A percentile compares a stretch with the other conserved stretches of the same genome.
These are phyloP conservation scores for Pherbina coryleti DNA, from an alignment of 2,888 invertebrate genomes.

Conservation along the genomic window DNA sequence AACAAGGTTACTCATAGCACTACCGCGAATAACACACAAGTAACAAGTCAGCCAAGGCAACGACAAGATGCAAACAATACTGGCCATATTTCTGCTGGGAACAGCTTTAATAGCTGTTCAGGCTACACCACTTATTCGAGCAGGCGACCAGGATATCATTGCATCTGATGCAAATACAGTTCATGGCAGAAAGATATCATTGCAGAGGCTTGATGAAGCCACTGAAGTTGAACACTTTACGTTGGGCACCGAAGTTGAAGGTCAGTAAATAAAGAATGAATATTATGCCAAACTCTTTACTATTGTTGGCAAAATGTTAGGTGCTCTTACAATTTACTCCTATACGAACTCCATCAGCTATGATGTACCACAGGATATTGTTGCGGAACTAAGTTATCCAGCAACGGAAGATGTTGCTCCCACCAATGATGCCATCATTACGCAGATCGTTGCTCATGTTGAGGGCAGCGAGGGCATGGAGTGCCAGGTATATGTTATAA, in stretches of 20 bases:
- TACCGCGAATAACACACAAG: too few relatives aligned
- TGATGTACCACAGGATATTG: conserved; percentile 40
- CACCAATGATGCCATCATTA: conserved; percentile 41
- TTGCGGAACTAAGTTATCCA: conserved; percentile 40
- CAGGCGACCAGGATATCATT: background rate
- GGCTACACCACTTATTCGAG: background rate
- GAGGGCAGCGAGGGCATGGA: conserved; percentile 36
- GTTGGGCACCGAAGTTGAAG: conserved; percentile 39
- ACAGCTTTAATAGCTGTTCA: background rate
- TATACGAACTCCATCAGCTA: conserved; percentile 31
- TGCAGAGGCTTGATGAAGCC: background rate
- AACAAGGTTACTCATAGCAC: too few relatives aligned
- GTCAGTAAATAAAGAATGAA: conserved; percentile 16
- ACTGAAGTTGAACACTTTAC: conserved; percentile 42
- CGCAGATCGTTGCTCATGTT: conserved; percentile 47
- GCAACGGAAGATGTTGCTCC: background rate
- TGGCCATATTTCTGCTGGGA: background rate
- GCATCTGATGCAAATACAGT: background rate
- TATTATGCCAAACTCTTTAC: background rate
- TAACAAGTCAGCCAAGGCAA: background rate
- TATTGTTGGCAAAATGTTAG: conserved; percentile 28
- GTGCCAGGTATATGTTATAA: conserved; percentile 45
- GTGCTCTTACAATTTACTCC: conserved; percentile 41
- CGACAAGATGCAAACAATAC: conserved; percentile 11
- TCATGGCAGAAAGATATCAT: background rate